A percentile compares a stretch with the other conserved stretches of the same genome.
phyloP scores from a whole-genome alignment of 2,888 invertebrate species.

The Eledone cirrhosa region DNA sequence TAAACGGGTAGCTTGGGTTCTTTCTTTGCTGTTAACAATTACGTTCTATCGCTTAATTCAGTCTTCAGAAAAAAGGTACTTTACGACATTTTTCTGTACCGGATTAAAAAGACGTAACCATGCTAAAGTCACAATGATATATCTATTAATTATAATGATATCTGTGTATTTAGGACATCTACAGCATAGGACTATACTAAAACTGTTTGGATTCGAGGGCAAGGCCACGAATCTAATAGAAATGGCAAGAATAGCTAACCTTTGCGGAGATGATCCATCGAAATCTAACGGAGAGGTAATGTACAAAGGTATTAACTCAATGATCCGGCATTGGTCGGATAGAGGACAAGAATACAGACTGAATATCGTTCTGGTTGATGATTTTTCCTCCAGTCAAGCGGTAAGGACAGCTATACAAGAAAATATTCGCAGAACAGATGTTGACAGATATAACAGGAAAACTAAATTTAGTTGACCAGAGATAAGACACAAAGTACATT shows the following conservation, averaged over 20 bases:
- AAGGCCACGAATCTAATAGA: slow-evolving; percentile 18
- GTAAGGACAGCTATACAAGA: slow-evolving; percentile 22
- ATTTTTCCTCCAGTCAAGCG: slow-evolving; percentile 14
- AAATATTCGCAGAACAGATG: slow-evolving; percentile 22
- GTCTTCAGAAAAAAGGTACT: background rate
- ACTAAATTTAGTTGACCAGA: no score
- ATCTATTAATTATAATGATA: background rate
- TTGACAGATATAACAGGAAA: no score
- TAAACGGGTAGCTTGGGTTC: background rate
- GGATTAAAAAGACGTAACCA: background rate
- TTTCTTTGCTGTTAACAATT: background rate
- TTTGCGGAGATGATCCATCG: slow-evolving; percentile 10
- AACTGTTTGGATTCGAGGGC: slow-evolving; percentile 16
- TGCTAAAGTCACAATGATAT: background rate
- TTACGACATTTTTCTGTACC: background rate
- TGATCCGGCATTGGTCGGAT: slow-evolving; percentile 25
- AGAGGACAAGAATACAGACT: slow-evolving; percentile 23
- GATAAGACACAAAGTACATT: no score
- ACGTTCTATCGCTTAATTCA: background rate
- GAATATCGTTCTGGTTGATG: slow-evolving; percentile 23
- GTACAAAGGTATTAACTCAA: slow-evolving; percentile 15
- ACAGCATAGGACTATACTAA: background rate
- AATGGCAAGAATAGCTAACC: slow-evolving; percentile 25
- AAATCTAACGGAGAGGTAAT: background rate
- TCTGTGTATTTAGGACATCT: slow-evolving; percentile 16